Percentiles rank a stretch among this genome's conserved stretches.
Evolutionary conservation across 2,797 vertebrate genomes (phyloP).

Genomic region (Uromys caudimaculatus): DNA sequence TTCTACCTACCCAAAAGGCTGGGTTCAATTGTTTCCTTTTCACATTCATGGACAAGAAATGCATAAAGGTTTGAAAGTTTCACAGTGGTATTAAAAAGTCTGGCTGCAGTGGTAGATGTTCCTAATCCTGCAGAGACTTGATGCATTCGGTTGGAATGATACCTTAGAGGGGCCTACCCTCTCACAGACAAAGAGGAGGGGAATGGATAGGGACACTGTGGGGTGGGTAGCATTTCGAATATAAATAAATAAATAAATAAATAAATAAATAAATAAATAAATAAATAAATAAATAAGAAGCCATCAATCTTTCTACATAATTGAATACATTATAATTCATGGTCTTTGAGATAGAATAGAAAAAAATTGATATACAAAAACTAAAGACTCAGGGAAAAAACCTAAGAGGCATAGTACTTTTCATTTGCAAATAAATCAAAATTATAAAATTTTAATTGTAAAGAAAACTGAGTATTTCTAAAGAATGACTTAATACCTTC

Average conservation of each 20-base stretch:
- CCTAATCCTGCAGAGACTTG: not conserved
- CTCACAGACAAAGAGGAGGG: not conserved
- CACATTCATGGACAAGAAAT: slow-evolving; percentile 76
- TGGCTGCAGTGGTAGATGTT: not conserved
- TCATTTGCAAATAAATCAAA: not conserved
- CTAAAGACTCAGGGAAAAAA: slow-evolving; percentile 27
- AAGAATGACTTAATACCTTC: not conserved
- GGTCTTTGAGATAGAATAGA: slow-evolving; percentile 65
- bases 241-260: too few species aligned
- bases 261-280: too few species aligned
- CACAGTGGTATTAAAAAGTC: not conserved
- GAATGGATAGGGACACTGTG: not conserved
- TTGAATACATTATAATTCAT: rapidly evolving
- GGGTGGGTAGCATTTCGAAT: not conserved
- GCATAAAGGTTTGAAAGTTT: slow-evolving; percentile 12
- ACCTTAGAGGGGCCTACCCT: not conserved
- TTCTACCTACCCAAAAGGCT: not conserved
- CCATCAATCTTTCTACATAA: slow-evolving; percentile 44
- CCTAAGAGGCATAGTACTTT: not conserved
- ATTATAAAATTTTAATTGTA: not conserved
- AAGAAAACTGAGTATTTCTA: not conserved
- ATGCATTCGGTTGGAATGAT: not conserved
- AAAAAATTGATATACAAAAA: slow-evolving; percentile 30
- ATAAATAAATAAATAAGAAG: too few species aligned
- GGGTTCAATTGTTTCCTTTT: slow-evolving; percentile 83